A percentile compares a stretch with the other conserved stretches of the same genome.
Evolutionary conservation across 1,140 invertebrate species (phyloP).

Genomic region (Drosophila insularis): DNA sequence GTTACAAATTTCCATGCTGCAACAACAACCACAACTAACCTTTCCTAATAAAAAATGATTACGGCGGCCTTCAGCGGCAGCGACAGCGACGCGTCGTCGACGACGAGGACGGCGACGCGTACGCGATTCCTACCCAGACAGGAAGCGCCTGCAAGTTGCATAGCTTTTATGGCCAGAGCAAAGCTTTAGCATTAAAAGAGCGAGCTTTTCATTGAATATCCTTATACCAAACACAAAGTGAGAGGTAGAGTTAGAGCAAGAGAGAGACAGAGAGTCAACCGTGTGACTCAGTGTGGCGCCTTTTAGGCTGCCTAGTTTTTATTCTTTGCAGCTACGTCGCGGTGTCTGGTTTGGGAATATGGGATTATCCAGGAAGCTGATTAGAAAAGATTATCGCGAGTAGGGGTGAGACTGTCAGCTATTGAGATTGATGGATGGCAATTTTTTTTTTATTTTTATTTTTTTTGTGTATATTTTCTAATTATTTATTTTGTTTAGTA

Average conservation of each 20-base stretch:
- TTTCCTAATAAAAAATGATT: constrained; percentile 76
- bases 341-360: constrained; percentile 46
- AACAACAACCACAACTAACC: constrained; percentile 69
- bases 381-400: not conserved
- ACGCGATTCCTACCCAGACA: constrained; percentile 6
- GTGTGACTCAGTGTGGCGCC: constrained; percentile 1
- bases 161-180: constrained; percentile 38
- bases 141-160: constrained; percentile 43
- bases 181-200: constrained; percentile 40
- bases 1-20: constrained; percentile 36
- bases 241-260: too few relatives aligned
- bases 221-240: constrained; percentile 28
- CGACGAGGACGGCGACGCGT: not conserved
- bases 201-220: constrained; percentile 71
- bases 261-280: not conserved
- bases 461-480: too few relatives aligned
- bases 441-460: not conserved
- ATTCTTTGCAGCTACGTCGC: constrained; percentile 40
- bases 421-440: not conserved
- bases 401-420: not conserved
- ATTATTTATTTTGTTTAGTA: not conserved
- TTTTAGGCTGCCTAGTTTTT: constrained; percentile 3
- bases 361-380: not conserved
- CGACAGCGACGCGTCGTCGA: not conserved
- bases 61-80: constrained; percentile 64